Conservation (phyloP, 64 coral and sea anemone species). For the Orbicella faveolata region DNA sequence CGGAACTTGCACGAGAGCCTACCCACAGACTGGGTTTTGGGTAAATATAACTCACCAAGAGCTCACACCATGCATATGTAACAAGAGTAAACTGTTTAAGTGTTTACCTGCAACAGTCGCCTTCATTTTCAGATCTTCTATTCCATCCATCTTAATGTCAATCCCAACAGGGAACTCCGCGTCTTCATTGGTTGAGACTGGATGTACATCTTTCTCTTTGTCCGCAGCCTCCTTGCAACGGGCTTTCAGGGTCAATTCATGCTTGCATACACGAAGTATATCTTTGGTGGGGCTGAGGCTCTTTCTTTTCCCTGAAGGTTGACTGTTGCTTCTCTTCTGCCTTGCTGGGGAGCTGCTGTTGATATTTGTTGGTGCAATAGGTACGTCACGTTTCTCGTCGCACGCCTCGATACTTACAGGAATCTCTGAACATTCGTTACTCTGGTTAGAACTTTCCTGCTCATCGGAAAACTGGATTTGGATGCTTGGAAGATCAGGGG, state of each 20-base stretch:
- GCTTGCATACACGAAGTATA: not conserved
- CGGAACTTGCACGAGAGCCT: too few species aligned
- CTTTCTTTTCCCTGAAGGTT: not conserved
- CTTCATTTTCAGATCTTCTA: not conserved
- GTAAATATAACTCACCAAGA: too few species aligned
- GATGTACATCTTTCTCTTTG: not conserved
- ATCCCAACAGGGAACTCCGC: not conserved
- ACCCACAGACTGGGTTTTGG: too few species aligned
- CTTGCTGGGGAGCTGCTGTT: not conserved
- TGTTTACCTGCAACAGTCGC: not conserved
- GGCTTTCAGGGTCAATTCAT: not conserved
- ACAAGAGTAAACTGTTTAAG: not conserved
- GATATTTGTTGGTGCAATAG: not conserved
- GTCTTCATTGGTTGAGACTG: not conserved
- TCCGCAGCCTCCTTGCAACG: not conserved
- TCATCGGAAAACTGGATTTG: not conserved
- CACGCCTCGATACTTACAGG: slow-evolving; percentile 22
- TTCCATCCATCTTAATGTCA: not conserved
- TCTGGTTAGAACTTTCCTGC: slow-evolving; percentile 1
- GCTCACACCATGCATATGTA: too few species aligned
- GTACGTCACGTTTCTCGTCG: not conserved
- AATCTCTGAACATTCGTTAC: not conserved
- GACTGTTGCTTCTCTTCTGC: not conserved
- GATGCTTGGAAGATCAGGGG: not conserved
- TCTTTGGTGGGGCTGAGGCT: not conserved